Conservation (phyloP, 2,888 invertebrate genomes). For the Crepidodera aurea region DNA sequence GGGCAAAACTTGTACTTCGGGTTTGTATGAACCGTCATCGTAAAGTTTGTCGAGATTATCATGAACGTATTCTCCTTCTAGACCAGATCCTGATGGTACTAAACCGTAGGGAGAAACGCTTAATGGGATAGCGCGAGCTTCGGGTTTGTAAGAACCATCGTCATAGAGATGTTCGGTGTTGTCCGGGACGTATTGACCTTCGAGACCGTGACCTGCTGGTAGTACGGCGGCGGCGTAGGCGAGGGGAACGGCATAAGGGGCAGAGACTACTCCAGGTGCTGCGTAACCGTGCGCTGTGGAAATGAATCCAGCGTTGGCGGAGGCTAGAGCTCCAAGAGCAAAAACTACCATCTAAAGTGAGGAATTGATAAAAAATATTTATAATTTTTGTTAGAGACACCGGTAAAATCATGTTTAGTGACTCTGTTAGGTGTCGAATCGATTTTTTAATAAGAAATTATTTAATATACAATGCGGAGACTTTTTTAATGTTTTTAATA, state of each 20-base stretch:
- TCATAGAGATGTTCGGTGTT: constrained; percentile 50
- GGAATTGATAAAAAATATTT: neutral
- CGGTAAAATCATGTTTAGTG: no score
- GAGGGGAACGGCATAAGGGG: constrained; percentile 25
- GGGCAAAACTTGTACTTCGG: constrained; percentile 41
- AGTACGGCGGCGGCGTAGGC: constrained; percentile 34
- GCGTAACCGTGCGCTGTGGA: constrained; percentile 28
- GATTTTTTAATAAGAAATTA: no score
- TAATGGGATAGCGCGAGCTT: constrained; percentile 42
- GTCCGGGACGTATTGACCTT: constrained; percentile 51
- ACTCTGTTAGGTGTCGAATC: no score
- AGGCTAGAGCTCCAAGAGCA: constrained; percentile 43
- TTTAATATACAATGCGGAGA: no score
- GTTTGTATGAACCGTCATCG: constrained; percentile 54
- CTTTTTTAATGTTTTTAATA: no score
- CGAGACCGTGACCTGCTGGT: constrained; percentile 44
- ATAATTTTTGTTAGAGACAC: neutral
- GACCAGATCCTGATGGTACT: constrained; percentile 45
- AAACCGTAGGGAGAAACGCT: constrained; percentile 44
- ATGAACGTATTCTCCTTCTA: constrained; percentile 50
- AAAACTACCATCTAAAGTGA: constrained; percentile 39
- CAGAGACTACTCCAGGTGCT: constrained; percentile 28
- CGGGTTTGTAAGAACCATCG: constrained; percentile 53
- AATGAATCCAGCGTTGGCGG: constrained; percentile 43
- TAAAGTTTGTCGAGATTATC: constrained; percentile 50